These are phyloP conservation scores for Xestia sexstrigata DNA, from an alignment of 2,888 invertebrate species.

Conservation along the genomic window DNA sequence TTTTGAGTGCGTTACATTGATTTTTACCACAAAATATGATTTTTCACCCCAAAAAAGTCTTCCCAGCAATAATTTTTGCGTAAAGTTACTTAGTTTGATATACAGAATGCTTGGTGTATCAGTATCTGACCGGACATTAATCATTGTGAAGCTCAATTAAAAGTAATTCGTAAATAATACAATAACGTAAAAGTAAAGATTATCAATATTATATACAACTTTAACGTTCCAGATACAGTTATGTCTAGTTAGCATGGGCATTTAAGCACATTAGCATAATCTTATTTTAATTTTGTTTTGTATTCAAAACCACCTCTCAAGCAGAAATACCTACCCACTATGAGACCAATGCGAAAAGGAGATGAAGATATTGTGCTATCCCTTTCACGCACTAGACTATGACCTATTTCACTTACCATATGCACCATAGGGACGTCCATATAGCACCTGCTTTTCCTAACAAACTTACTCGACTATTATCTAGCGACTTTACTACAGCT, in stretches of 20 bases:
- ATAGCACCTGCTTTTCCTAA: neutral
- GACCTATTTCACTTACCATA: neutral
- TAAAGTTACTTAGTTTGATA: too few relatives aligned
- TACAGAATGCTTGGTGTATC: too few relatives aligned
- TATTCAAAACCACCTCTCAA: neutral
- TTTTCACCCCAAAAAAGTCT: too few relatives aligned
- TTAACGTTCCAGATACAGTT: neutral
- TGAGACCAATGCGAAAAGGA: neutral
- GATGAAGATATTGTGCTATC: too few relatives aligned
- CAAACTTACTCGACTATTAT: neutral
- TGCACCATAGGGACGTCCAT: neutral
- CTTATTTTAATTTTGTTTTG: neutral
- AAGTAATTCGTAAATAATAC: conserved; percentile 6
- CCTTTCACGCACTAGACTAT: neutral
- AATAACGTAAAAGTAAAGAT: neutral
- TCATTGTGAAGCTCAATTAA: neutral
- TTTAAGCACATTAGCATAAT: neutral
- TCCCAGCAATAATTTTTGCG: too few relatives aligned
- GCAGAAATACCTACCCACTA: neutral
- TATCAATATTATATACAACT: neutral
- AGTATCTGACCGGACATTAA: neutral
- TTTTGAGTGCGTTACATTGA: too few relatives aligned
- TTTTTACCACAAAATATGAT: too few relatives aligned
- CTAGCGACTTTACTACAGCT: conserved; percentile 4
- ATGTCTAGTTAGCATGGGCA: neutral